phyloP scores from a whole-genome alignment of 2,113 vertebrate species.

The Oryzias melastigma region DNA sequence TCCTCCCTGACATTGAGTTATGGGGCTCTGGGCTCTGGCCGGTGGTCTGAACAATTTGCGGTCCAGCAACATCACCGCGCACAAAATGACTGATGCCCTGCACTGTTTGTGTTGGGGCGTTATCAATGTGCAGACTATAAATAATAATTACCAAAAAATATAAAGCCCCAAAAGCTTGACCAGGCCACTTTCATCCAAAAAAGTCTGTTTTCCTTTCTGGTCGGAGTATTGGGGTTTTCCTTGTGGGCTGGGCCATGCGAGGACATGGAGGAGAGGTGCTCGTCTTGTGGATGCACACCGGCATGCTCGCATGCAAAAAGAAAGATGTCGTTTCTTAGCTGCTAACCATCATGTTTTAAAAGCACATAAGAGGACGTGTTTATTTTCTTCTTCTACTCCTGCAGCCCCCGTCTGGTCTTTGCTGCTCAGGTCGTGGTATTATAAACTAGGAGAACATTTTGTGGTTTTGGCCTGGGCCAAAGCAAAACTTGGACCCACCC shows the following conservation, averaged over 20 bases:
- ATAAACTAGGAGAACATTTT: slow-evolving; percentile 80
- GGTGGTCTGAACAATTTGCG: slow-evolving; percentile 82
- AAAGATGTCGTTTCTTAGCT: background rate
- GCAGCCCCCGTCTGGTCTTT: slow-evolving; percentile 49
- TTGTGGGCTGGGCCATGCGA: slow-evolving; percentile 64
- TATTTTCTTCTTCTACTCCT: slow-evolving; percentile 65
- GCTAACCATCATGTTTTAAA: slow-evolving; percentile 30
- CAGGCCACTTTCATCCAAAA: slow-evolving; percentile 74
- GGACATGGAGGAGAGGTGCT: slow-evolving; percentile 45
- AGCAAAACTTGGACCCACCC: slow-evolving; percentile 79
- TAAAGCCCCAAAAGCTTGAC: slow-evolving; percentile 70
- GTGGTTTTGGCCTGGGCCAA: slow-evolving; percentile 77
- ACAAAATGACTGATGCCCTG: slow-evolving; percentile 78
- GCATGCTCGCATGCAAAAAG: slow-evolving; percentile 22
- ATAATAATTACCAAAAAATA: slow-evolving; percentile 79
- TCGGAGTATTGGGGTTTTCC: slow-evolving; percentile 68
- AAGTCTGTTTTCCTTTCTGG: slow-evolving; percentile 74
- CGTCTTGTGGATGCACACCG: slow-evolving; percentile 8
- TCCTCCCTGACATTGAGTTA: slow-evolving; percentile 80
- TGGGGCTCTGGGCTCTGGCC: slow-evolving; percentile 78
- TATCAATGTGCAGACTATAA: slow-evolving; percentile 82
- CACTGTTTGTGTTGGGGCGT: slow-evolving; percentile 81
- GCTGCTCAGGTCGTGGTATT: slow-evolving; percentile 72
- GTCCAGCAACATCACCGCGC: slow-evolving; percentile 74
- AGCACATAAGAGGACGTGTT: slow-evolving; percentile 14